Evolutionary conservation across 2,797 vertebrate genomes (phyloP).

Genomic region (Melanotaenia boesemani): DNA sequence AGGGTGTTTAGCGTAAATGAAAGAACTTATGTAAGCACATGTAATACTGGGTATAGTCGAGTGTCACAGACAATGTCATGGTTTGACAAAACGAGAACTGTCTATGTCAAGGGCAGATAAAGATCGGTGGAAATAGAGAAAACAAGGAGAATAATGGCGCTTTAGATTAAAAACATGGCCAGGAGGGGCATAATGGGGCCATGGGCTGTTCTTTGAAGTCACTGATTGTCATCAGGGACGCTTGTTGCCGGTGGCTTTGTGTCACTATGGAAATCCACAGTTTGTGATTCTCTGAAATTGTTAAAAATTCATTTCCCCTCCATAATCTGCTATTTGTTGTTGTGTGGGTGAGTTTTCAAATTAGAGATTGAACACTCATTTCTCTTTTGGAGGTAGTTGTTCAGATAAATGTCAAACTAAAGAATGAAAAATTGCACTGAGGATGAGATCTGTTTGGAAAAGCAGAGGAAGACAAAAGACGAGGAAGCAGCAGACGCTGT

Average conservation of each 20-base stretch:
- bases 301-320: slow-evolving; percentile 9
- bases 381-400: not conserved
- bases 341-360: not conserved
- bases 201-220: slow-evolving; percentile 37
- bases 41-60: not conserved
- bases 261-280: slow-evolving; percentile 1
- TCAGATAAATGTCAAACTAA: not conserved
- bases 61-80: not conserved
- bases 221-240: slow-evolving; percentile 16
- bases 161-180: slow-evolving; percentile 23
- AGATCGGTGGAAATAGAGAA: slow-evolving; percentile 17
- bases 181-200: slow-evolving; percentile 1
- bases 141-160: slow-evolving; percentile 3
- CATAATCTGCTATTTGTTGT: not conserved
- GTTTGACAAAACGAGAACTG: not conserved
- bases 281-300: slow-evolving; percentile 7
- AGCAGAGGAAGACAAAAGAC: not conserved
- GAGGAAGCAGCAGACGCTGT: not conserved
- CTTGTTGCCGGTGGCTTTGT: slow-evolving; percentile 14
- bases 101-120: slow-evolving; percentile 27
- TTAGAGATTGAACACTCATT: not conserved
- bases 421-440: not conserved
- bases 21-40: not conserved
- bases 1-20: too few species aligned
- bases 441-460: slow-evolving; percentile 11